These are phyloP conservation scores for Xiphophorus maculatus DNA, from an alignment of 2,113 vertebrate species.

Conservation along the genomic window DNA sequence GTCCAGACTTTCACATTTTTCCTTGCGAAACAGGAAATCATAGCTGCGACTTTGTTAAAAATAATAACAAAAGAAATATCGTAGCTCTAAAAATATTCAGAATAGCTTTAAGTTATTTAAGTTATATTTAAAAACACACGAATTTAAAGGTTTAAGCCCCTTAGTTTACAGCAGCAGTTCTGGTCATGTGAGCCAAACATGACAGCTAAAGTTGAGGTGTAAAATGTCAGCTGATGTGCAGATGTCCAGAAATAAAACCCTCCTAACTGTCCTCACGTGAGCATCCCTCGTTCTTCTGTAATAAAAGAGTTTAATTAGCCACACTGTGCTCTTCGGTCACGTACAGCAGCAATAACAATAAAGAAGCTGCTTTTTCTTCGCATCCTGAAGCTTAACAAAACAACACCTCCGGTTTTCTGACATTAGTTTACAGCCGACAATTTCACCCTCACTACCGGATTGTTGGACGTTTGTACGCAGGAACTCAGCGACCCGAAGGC, in stretches of 20 bases:
- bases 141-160: no score
- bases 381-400: not conserved
- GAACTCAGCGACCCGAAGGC: not conserved
- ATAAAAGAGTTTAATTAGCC: not conserved
- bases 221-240: constrained; percentile 14
- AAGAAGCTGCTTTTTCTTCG: not conserved
- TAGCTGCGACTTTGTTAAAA: no score
- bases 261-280: not conserved
- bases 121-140: no score
- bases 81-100: no score
- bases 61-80: no score
- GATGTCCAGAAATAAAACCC: not conserved
- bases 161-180: no score
- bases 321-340: not conserved
- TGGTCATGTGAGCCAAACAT: not conserved
- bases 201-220: constrained; percentile 5
- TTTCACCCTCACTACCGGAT: not conserved
- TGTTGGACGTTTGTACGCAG: not conserved
- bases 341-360: not conserved
- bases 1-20: no score
- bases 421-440: constrained; percentile 18
- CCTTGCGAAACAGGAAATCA: no score
- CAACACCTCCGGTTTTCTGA: not conserved
- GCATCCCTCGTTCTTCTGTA: not conserved
- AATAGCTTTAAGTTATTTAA: no score